Evolutionary conservation across 2,888 invertebrate species (phyloP), one percentile per base, ranked within the genome.

Genomic region (Melanargia galathea): DNA sequence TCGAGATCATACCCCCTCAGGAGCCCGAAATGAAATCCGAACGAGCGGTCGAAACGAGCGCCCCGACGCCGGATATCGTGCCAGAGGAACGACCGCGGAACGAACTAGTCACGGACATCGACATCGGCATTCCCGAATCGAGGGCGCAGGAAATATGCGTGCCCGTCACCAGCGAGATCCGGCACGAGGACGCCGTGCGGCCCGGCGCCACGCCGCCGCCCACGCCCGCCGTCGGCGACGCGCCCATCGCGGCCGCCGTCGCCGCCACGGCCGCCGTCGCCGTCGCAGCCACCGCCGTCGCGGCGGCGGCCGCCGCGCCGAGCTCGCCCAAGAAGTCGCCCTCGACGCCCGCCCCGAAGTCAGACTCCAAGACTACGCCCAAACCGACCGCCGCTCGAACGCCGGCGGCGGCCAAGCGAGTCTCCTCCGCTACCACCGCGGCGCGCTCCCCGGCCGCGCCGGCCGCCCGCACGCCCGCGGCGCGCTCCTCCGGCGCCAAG

Each of bases 141-240:
- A 82, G 83, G 49, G 90, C 90, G 58, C 89, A 89, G 65, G 88
- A 90, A 85, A 93, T 84, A 69, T 93, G 79, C 84, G 87, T 82
- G 73, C 91, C 81, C 72, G 92, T 79, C 80, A 92, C 83, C 22
- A 79, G 73, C 65, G 89, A 87, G 74, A 87, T 89, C 51, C 79
- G 77, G 30, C 75, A 76, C 30, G 87, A 86, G 52, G 87, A 85
- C 66, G 78, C 73, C 64, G 81, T 76, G 59, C 80, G 75, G 60
- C 75, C 75, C 45, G 71, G 67, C 26, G 73, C 74, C 46, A 74
- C 82, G 63, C 79, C 81, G 48, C 78, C 71, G 76, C 77, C 76
- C 68, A 75, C 81, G 13, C 79, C 82, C 40, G 78, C 79, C 13
- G 73, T 73, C 62, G 81, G 76, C 30, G 81, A 81, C 63, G 69